Conservation (phyloP, 2,888 invertebrate species). For the Hanleya hanleyi region DNA sequence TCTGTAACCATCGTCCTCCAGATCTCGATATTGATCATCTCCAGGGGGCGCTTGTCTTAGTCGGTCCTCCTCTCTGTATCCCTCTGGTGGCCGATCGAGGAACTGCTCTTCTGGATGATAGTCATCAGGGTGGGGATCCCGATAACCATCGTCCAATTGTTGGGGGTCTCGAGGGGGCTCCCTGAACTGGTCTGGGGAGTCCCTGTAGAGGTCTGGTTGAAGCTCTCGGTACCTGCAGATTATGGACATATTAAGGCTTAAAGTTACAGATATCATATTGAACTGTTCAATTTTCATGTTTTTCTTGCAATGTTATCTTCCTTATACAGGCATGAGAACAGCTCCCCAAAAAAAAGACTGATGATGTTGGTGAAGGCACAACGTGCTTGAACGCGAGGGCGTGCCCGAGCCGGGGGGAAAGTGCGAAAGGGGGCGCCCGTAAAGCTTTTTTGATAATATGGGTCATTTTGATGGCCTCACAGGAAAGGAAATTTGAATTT, state of each 20-base stretch:
- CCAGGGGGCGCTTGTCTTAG: constrained; percentile 18
- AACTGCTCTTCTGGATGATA: neutral
- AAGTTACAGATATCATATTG: neutral
- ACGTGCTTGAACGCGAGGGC: no score
- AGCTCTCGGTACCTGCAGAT: constrained; percentile 5
- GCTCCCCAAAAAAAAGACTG: no score
- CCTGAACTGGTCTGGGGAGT: neutral
- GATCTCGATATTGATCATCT: neutral
- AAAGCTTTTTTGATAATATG: no score
- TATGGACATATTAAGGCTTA: neutral
- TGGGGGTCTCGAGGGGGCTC: neutral
- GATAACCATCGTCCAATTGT: constrained; percentile 22
- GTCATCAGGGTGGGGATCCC: neutral
- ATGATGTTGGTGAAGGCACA: no score
- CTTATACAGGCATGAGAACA: no score
- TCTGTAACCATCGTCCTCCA: constrained; percentile 25
- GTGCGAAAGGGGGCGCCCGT: no score
- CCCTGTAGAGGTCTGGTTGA: constrained; percentile 5
- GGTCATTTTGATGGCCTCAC: no score
- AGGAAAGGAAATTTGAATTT: no score
- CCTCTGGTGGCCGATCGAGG: constrained; percentile 26
- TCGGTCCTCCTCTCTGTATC: constrained; percentile 34
- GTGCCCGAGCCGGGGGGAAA: no score
- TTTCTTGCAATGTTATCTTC: no score
- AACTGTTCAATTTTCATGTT: neutral